These are phyloP conservation scores for Cyclophora albipunctata DNA, from an alignment of 2,888 invertebrate genomes.

Conservation along the genomic window DNA sequence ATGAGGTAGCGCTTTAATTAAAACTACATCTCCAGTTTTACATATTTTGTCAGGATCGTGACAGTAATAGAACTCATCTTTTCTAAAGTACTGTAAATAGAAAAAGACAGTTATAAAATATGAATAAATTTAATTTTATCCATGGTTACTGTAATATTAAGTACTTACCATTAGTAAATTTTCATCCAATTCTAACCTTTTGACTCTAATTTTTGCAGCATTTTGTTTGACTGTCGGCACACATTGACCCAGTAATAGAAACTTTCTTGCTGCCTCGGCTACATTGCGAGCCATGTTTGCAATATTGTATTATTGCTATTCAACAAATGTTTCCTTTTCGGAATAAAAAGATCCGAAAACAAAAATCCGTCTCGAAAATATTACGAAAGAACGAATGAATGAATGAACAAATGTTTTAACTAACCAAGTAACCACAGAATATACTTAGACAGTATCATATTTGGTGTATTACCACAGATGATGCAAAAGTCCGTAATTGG, in stretches of 20 bases:
- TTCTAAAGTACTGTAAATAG: conserved; percentile 82
- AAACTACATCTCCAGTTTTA: conserved; percentile 88
- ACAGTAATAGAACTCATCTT: conserved; percentile 83
- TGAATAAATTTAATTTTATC: no score
- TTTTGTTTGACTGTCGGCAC: conserved; percentile 85
- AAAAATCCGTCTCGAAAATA: no score
- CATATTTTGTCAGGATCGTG: conserved; percentile 85
- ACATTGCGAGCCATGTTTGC: conserved; percentile 50
- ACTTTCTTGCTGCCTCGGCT: conserved; percentile 63
- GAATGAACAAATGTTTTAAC: no score
- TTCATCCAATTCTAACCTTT: conserved; percentile 82
- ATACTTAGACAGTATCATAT: no score
- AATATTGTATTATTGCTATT: no score
- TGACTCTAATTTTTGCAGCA: conserved; percentile 86
- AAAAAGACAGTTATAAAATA: background rate
- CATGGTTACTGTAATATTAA: no score
- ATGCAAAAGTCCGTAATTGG: no score
- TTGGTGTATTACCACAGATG: no score
- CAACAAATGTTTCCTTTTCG: no score
- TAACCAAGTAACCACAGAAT: no score
- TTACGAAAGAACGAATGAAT: no score
- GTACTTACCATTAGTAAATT: conserved; percentile 83
- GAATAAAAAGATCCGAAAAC: no score
- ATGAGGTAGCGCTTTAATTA: conserved; percentile 83
- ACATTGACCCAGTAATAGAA: conserved; percentile 84